Conservation (phyloP, 1,140 invertebrate genomes). For the Philopotamus ludificatus region DNA sequence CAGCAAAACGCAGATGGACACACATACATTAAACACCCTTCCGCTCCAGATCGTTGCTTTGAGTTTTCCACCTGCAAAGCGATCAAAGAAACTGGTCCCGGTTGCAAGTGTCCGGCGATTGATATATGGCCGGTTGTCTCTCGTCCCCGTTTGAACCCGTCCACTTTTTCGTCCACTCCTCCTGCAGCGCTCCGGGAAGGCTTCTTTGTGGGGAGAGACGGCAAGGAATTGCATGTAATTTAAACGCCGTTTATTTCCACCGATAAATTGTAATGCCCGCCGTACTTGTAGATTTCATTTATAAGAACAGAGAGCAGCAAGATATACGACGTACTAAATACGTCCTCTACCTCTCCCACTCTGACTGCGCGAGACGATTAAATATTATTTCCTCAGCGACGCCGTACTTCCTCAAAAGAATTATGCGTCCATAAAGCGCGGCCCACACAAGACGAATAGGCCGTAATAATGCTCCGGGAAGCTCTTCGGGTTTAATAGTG, state of each 20-base stretch:
- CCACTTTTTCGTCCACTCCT: no score
- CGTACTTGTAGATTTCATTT: conserved; percentile 18
- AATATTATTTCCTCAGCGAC: conserved; percentile 15
- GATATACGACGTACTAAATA: conserved; percentile 21
- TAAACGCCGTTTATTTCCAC: conserved; percentile 38
- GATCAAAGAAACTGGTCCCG: no score
- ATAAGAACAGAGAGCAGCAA: conserved; percentile 9
- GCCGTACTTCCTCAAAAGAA: background rate
- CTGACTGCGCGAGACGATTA: conserved; percentile 6
- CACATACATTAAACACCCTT: no score
- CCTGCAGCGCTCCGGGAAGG: background rate
- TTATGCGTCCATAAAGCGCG: background rate
- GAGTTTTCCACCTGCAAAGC: no score
- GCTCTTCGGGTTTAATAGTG: no score
- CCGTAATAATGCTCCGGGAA: background rate
- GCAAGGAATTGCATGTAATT: conserved; percentile 40
- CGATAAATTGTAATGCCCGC: conserved; percentile 11
- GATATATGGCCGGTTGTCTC: conserved; percentile 6
- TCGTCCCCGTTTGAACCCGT: conserved; percentile 9
- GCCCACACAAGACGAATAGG: background rate
- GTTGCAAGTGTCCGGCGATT: no score
- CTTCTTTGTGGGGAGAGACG: background rate
- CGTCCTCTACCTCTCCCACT: no score
- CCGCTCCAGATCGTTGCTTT: no score
- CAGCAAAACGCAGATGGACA: no score